Percentiles rank a stretch among this genome's conserved stretches.
These are phyloP conservation scores for Corapipo altera DNA, from an alignment of 2,113 vertebrate genomes.

Conservation along the genomic window DNA sequence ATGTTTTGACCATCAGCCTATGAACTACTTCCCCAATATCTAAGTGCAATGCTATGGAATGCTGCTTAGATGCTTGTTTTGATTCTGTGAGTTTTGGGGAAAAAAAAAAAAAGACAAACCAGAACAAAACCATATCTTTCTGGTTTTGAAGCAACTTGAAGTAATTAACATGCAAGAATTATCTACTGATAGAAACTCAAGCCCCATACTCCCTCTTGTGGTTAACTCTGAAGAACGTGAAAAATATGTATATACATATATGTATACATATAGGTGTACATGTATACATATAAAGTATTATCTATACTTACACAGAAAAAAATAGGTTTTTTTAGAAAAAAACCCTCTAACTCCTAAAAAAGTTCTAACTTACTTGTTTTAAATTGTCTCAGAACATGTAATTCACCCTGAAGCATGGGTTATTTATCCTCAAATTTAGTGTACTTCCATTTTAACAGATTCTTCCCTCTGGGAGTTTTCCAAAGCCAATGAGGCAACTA, in stretches of 20 bases:
- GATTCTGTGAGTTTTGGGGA: neutral
- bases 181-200: neutral
- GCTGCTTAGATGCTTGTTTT: neutral
- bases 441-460: neutral
- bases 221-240: neutral
- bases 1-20: neutral
- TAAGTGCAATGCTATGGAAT: neutral
- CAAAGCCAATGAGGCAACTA: neutral
- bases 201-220: conserved; percentile 54
- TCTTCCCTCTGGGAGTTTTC: neutral
- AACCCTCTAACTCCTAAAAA: accelerated
- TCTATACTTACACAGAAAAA: neutral
- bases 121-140: neutral
- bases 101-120: neutral
- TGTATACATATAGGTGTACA: too few species aligned
- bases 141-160: neutral
- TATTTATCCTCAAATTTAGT: neutral
- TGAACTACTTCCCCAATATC: neutral
- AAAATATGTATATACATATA: neutral
- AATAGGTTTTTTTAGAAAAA: neutral
- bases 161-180: neutral
- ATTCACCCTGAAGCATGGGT: neutral
- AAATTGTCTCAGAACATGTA: neutral
- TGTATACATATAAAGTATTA: neutral
- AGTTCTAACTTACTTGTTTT: neutral